Evolutionary conservation across 2,113 vertebrate genomes (phyloP), one percentile per base, ranked within the genome.

Genomic region (Gorsachius goisagi): DNA sequence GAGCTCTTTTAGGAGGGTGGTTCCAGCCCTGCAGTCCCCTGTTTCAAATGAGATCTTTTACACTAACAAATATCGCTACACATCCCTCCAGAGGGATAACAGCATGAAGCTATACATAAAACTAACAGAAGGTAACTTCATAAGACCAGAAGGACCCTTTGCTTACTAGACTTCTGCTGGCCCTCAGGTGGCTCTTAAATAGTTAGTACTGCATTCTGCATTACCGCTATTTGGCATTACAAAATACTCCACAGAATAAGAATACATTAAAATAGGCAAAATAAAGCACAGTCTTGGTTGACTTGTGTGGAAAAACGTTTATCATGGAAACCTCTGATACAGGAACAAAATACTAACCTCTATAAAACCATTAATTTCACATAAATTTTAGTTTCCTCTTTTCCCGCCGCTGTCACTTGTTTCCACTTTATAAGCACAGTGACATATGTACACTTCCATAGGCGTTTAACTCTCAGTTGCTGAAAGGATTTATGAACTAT

Each of bases 401-500:
- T n/a, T 15, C 28, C 19, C 9, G 2, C 23, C 20, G 3, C 23
- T 14, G 1, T 80, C 73, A 71, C 41, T 68, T 79, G 28, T 69
- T 96, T 94, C 50, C 23, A 79, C 45, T 68, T 53, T 62, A 19
- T 44, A 77, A 87, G 49, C 50, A 86, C 45, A 85, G 49, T 75
- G 50, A 75, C 28, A 96, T 39, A 60, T 9, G 0, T 13, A 30
- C 1, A 1, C 41, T 84, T 95, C 79, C 84, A 55, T 13, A 24
- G 52, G 24, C 59, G 83, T 92, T 96, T 96, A 94, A 90, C 37
- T 87, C 82, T 44, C 90, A 67, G 27, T 71, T 94, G 95, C 56
- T 80, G 53, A 95, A 78, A 96, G 64, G 32, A 93, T 95, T 96
- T 96, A 93, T 87, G 89, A 96, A 63, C 21, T 17, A 49, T 89